Conservation (phyloP, 2,888 invertebrate species). For the Diachrysia chrysitis region DNA sequence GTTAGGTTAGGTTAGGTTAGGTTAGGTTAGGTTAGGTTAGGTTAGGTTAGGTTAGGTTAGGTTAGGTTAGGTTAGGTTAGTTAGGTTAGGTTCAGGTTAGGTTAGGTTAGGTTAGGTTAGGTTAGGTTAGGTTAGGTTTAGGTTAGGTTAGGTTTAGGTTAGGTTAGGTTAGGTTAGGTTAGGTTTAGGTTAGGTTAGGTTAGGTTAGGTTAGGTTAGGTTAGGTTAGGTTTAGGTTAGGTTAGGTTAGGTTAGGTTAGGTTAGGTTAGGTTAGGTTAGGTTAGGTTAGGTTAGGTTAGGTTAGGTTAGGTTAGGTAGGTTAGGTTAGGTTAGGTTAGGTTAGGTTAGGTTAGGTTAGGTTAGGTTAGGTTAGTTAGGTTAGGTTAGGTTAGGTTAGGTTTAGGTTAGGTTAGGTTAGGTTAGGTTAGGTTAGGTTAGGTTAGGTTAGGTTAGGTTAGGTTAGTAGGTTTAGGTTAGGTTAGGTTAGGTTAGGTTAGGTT, state of each 20-base stretch:
- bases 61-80: constrained; percentile 11
- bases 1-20: constrained; percentile 28
- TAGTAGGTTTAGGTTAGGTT: constrained; percentile 26
- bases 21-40: constrained; percentile 29
- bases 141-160: constrained; percentile 16
- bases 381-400: constrained; percentile 37
- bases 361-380: constrained; percentile 13
- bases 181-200: constrained; percentile 41
- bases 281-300: constrained; percentile 40
- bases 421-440: constrained; percentile 31
- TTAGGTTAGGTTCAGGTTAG: constrained; percentile 32
- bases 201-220: constrained; percentile 38
- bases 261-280: constrained; percentile 45
- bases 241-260: constrained; percentile 45
- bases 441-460: constrained; percentile 28
- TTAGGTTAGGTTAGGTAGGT: no score
- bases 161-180: constrained; percentile 23
- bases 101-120: constrained; percentile 31
- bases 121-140: constrained; percentile 32
- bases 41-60: constrained; percentile 20
- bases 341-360: constrained; percentile 36
- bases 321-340: constrained; percentile 38
- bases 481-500: constrained; percentile 20
- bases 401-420: constrained; percentile 44
- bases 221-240: constrained; percentile 37